A percentile compares a stretch with the other conserved stretches of the same genome.
Conservation (phyloP, 2,113 vertebrate species). For the Astatotilapia flaviijosephi region DNA sequence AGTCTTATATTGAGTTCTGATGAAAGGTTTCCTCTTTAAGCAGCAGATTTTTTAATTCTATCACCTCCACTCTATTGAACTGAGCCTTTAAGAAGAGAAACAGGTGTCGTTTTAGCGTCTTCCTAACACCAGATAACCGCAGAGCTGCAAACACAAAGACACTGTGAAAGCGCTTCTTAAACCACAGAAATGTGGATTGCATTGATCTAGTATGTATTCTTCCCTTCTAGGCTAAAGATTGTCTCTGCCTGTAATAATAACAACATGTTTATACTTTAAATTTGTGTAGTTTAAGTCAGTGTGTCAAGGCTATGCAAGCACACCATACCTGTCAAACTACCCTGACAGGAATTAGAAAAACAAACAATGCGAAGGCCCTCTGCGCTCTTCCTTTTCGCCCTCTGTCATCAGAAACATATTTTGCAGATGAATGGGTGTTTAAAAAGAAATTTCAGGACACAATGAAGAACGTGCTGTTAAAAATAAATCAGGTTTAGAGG, state of each 20-base stretch:
- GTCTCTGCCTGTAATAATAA: neutral
- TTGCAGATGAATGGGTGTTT: neutral
- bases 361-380: neutral
- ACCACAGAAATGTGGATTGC: neutral
- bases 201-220: neutral
- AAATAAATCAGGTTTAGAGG: neutral
- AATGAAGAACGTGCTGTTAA: neutral
- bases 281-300: neutral
- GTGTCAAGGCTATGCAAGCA: neutral
- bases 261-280: neutral
- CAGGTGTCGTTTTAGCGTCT: neutral
- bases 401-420: neutral
- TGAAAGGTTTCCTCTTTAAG: neutral
- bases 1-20: neutral
- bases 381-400: neutral
- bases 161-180: neutral
- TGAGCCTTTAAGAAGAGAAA: neutral
- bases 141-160: neutral
- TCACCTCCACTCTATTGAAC: neutral
- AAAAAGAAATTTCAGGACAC: neutral
- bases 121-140: neutral
- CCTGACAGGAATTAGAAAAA: slow-evolving; percentile 14
- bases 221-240: neutral
- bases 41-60: neutral
- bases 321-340: slow-evolving; percentile 9